Conservation (phyloP, 2,888 invertebrate genomes). For the Ethmia dodecea region DNA sequence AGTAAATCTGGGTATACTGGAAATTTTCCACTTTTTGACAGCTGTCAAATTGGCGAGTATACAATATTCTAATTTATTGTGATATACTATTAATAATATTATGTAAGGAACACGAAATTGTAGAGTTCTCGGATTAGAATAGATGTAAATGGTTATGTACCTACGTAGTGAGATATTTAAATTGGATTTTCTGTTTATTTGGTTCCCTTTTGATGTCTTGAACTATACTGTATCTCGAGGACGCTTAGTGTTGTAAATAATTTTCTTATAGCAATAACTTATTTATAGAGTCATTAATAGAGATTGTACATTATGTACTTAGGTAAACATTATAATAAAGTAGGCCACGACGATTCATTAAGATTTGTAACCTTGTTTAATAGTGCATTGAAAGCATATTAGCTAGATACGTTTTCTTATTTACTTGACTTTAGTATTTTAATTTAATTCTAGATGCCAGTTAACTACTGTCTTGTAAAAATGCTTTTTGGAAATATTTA, state of each 20-base stretch:
- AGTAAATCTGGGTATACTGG: slow-evolving; percentile 10
- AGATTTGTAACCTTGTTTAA: no score
- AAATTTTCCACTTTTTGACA: slow-evolving; percentile 13
- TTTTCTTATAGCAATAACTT: slow-evolving; percentile 57
- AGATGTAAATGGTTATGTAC: slow-evolving; percentile 22
- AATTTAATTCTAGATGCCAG: background rate
- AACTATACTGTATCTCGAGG: slow-evolving; percentile 25
- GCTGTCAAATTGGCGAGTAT: slow-evolving; percentile 37
- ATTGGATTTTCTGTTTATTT: slow-evolving; percentile 36
- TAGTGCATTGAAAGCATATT: no score
- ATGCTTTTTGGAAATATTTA: slow-evolving; percentile 69
- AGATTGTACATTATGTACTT: slow-evolving; percentile 14
- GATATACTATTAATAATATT: slow-evolving; percentile 62
- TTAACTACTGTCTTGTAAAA: slow-evolving; percentile 31
- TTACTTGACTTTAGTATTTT: no score
- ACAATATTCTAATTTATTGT: slow-evolving; percentile 73
- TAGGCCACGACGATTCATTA: slow-evolving; percentile 1
- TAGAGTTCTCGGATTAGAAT: slow-evolving; percentile 36
- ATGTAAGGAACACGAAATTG: slow-evolving; percentile 44
- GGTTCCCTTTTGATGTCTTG: slow-evolving; percentile 55
- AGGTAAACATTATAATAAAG: slow-evolving; percentile 4
- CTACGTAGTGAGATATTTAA: slow-evolving; percentile 19
- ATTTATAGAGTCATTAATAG: no score
- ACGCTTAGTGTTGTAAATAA: slow-evolving; percentile 47
- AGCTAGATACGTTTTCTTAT: no score